Conservation (phyloP, 2,797 vertebrate species). For the Enteromius anoplus region DNA sequence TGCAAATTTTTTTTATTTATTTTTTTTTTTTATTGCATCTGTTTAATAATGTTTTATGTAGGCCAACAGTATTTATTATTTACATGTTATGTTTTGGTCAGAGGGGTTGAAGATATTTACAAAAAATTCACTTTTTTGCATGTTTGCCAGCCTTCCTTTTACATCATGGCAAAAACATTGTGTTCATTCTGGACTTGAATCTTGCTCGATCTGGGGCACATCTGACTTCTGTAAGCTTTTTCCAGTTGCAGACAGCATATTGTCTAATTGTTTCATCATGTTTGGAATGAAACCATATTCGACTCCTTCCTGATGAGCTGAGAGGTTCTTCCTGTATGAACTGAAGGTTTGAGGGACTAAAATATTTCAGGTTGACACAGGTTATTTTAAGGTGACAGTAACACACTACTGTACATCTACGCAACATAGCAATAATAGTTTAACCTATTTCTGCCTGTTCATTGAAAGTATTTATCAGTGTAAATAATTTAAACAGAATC, state of each 20-base stretch:
- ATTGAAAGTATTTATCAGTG: too few relatives aligned
- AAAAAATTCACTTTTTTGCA: too few relatives aligned
- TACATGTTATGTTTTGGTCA: neutral
- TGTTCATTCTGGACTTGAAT: neutral
- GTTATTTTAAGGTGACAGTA: too few relatives aligned
- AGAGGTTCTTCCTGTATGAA: neutral
- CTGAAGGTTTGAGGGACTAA: neutral
- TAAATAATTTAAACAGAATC: too few relatives aligned
- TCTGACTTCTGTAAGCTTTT: neutral
- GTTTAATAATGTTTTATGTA: too few relatives aligned
- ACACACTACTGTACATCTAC: too few relatives aligned
- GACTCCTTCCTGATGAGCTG: neutral
- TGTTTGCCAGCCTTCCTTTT: neutral
- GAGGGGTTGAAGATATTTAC: neutral
- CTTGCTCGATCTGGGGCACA: neutral
- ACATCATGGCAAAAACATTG: neutral
- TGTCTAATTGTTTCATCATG: neutral
- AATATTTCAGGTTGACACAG: neutral
- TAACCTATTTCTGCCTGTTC: too few relatives aligned
- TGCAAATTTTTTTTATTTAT: too few relatives aligned
- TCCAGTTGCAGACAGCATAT: neutral
- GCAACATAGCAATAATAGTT: too few relatives aligned
- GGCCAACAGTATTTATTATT: neutral
- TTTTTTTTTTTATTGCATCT: too few relatives aligned
- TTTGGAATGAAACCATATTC: neutral